Percentiles rank a stretch among this genome's conserved stretches.
Evolutionary conservation across 1,140 invertebrate genomes (phyloP).

Genomic region (Penaeus japonicus): DNA sequence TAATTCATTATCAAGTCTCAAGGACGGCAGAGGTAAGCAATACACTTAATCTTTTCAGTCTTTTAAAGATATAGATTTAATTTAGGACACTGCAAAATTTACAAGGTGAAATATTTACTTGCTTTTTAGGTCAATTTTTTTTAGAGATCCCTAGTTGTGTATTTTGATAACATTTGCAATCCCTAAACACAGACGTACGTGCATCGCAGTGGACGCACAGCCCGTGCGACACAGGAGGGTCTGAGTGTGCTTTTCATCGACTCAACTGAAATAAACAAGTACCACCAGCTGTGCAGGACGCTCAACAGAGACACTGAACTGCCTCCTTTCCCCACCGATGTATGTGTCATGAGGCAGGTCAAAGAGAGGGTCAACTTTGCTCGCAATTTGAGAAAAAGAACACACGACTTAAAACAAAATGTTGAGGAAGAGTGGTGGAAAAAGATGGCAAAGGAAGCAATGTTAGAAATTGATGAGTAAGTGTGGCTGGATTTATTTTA

Average conservation of each 20-base stretch:
- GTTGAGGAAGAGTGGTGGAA: slow-evolving; percentile 82
- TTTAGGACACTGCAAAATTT: background rate
- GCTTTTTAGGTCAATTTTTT: background rate
- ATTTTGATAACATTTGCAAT: background rate
- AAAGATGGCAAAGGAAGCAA: slow-evolving; percentile 84
- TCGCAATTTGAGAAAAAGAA: slow-evolving; percentile 79
- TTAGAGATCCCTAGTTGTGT: background rate
- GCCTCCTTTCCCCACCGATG: slow-evolving; percentile 81
- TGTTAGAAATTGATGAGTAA: slow-evolving; percentile 83
- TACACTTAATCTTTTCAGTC: background rate
- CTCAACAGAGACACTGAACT: slow-evolving; percentile 84
- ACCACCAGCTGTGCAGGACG: slow-evolving; percentile 82
- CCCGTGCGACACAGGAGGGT: slow-evolving; percentile 86
- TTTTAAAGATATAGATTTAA: background rate
- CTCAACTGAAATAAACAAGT: slow-evolving; percentile 81
- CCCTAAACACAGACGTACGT: slow-evolving; percentile 80
- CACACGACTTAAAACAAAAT: slow-evolving; percentile 74
- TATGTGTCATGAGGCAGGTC: slow-evolving; percentile 70
- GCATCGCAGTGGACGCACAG: slow-evolving; percentile 95
- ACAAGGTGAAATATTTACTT: background rate
- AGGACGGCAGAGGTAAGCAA: slow-evolving; percentile 82
- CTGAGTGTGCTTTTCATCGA: slow-evolving; percentile 92
- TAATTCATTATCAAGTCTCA: slow-evolving; percentile 98
- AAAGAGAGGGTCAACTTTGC: slow-evolving; percentile 80
- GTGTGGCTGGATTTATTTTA: slow-evolving; percentile 67